Evolutionary conservation across 2,797 vertebrate species (phyloP).

Genomic region (Nyctibius grandis): DNA sequence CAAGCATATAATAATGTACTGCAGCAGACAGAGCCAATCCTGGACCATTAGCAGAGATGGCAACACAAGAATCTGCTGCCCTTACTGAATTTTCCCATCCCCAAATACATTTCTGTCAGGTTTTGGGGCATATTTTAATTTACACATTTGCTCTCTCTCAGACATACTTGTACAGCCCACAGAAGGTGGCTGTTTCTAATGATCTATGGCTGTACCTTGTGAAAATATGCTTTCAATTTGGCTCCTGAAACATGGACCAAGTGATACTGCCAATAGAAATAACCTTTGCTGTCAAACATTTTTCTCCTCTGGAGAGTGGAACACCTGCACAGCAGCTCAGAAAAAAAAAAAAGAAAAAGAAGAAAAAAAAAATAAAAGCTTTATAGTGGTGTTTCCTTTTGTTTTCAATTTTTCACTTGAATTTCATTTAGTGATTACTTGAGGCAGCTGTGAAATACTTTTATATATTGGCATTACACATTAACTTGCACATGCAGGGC

Average conservation of each 20-base stretch:
- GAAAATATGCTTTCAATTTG: slow-evolving; percentile 7
- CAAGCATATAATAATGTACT: background rate
- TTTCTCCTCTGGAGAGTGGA: background rate
- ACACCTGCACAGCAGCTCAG: background rate
- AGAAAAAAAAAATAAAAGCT: background rate
- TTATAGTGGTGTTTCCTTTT: background rate
- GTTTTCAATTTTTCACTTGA: background rate
- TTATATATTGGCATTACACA: background rate
- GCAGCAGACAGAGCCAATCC: background rate
- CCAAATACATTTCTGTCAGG: background rate
- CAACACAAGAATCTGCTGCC: background rate
- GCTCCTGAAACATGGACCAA: slow-evolving; percentile 7
- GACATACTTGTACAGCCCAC: background rate
- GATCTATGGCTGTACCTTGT: background rate
- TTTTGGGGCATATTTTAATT: background rate
- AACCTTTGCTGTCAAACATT: slow-evolving; percentile 31
- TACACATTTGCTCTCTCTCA: background rate
- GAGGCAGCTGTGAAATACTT: background rate
- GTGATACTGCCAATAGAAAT: slow-evolving; percentile 27
- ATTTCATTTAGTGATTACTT: background rate
- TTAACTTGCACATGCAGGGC: background rate
- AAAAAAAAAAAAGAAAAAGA: too few species aligned
- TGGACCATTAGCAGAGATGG: accelerated
- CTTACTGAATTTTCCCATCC: background rate
- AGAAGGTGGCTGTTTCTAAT: background rate